Evolutionary conservation across 2,797 vertebrate species (phyloP), one percentile per base, ranked within the genome.

Genomic region (Melanotaenia trifasciata): DNA sequence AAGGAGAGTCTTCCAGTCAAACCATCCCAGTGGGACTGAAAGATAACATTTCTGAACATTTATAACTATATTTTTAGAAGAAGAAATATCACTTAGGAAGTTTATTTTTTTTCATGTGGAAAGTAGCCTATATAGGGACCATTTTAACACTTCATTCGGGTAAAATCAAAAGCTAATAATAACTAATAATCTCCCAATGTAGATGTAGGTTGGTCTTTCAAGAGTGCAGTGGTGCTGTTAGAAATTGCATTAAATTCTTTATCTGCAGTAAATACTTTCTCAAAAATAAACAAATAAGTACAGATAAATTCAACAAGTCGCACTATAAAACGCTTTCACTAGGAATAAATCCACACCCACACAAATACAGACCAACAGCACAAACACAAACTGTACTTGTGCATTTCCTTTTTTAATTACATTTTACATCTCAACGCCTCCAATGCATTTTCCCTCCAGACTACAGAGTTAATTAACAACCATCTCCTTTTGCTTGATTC

Each of bases 1-100:
- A 99, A 99, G 74, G 96, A 96, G 58, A 99, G 95, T 47, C 98
- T 95, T 77, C 98, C 98, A 0, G 98, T 99, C 92, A 99, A 92
- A 82, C 98, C 98, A 90, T 99, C 98, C 98, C 98, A 99, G 56
- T 99, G 98, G 73, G 98, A 97, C 98, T 99, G 94, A 18, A 93
- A 79, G 72, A 87, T 11, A 84, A 77, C 1, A 74, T 3, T 60
- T 30, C 8, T 28, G 3, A 14, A 74, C 61, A 53, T 76, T 75
- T 58, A 72, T 45, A 64, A 40, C 36, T 13, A 14, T 5, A 66
- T 50, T 61, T 59, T 4, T 58, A 59, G 2, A 47, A 50, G 12
- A 9, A 12, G 22, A 30, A 32, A 33, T 18, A 8, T 18, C 14
- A 32, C 16, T 9, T 10, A 16, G 28, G 7, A 30, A 14, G 1